phyloP scores from a whole-genome alignment of 2,797 vertebrate species.

The Liasis olivaceus region DNA sequence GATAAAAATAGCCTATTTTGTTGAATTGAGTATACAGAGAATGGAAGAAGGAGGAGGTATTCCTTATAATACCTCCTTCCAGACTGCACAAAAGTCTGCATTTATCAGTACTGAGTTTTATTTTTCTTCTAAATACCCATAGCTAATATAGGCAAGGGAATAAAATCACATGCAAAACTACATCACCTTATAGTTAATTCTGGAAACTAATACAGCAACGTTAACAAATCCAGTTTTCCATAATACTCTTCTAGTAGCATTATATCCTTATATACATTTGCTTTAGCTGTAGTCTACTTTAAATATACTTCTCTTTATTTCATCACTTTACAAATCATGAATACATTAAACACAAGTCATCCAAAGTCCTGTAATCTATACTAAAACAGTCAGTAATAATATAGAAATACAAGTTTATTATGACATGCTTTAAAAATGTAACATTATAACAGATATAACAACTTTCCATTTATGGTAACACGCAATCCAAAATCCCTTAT shows the following conservation, averaged over 20 bases:
- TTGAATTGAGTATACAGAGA: neutral
- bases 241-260: neutral
- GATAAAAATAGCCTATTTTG: neutral
- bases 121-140: neutral
- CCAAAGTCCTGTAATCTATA: neutral
- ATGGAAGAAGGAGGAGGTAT: neutral
- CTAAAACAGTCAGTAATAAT: constrained; percentile 2
- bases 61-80: neutral
- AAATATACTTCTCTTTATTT: neutral
- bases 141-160: neutral
- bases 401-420: constrained; percentile 14
- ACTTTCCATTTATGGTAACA: constrained; percentile 24
- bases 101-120: neutral
- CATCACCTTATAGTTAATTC: neutral
- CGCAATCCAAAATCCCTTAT: constrained; percentile 8
- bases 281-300: neutral
- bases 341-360: neutral
- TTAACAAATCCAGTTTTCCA: neutral
- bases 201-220: neutral
- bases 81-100: neutral
- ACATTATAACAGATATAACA: neutral
- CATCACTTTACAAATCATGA: neutral
- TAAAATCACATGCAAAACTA: neutral
- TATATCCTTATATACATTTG: neutral
- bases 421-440: neutral